phyloP scores from a whole-genome alignment of 1,140 invertebrate species.

The Bilobella aurantiaca region DNA sequence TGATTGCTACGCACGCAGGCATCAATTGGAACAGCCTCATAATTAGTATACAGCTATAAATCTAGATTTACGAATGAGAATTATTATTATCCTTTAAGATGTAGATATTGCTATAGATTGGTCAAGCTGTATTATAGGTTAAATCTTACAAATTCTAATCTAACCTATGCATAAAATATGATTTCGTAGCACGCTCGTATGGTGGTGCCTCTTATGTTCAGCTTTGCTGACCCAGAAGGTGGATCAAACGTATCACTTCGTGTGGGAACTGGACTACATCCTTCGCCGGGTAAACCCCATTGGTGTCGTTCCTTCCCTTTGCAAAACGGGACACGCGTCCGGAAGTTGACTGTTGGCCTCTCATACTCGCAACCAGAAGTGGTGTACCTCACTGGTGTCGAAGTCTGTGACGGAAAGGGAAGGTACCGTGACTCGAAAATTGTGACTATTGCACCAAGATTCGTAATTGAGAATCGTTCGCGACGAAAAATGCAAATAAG shows the following conservation, averaged over 20 bases:
- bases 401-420: slow-evolving; percentile 74
- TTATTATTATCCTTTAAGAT: too few relatives aligned
- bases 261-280: slow-evolving; percentile 59
- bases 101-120: too few relatives aligned
- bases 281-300: slow-evolving; percentile 42
- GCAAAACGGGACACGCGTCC: slow-evolving; percentile 59
- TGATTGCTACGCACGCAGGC: too few relatives aligned
- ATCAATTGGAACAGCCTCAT: too few relatives aligned
- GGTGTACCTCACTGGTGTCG: slow-evolving; percentile 71
- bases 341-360: slow-evolving; percentile 53
- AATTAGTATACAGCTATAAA: too few relatives aligned
- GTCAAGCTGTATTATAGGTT: too few relatives aligned
- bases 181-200: slow-evolving; percentile 58
- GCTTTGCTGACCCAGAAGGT: slow-evolving; percentile 77
- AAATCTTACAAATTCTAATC: too few relatives aligned
- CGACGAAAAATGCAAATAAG: slow-evolving; percentile 69
- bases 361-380: slow-evolving; percentile 49
- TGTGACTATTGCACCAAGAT: slow-evolving; percentile 83
- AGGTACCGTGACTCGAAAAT: slow-evolving; percentile 80
- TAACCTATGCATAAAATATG: too few relatives aligned
- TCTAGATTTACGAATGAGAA: too few relatives aligned
- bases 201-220: slow-evolving; percentile 86
- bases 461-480: slow-evolving; percentile 85
- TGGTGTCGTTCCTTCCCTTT: slow-evolving; percentile 76
- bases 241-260: slow-evolving; percentile 50